Conservation (phyloP, 2,888 invertebrate species). For the Geotrupes spiniger region DNA sequence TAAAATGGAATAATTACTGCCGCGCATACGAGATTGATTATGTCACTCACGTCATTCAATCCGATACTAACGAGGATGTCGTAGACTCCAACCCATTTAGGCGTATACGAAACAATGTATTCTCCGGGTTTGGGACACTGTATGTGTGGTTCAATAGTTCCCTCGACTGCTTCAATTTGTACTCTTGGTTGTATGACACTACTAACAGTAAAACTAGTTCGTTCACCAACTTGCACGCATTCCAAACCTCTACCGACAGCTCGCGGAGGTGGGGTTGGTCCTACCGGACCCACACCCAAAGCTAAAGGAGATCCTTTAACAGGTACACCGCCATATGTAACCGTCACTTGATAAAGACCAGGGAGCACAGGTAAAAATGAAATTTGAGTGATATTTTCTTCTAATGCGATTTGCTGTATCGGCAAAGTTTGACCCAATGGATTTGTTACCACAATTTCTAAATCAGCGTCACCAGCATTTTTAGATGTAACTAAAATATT, state of each 20-base stretch:
- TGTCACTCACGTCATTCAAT: slow-evolving; percentile 45
- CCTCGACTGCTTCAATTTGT: slow-evolving; percentile 54
- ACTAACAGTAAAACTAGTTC: slow-evolving; percentile 68
- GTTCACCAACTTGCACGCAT: slow-evolving; percentile 67
- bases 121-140: slow-evolving; percentile 63
- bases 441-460: slow-evolving; percentile 84
- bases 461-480: slow-evolving; percentile 79
- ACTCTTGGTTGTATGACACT: slow-evolving; percentile 62
- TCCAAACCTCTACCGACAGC: slow-evolving; percentile 69
- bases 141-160: slow-evolving; percentile 58
- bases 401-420: slow-evolving; percentile 69
- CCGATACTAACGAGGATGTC: slow-evolving; percentile 73
- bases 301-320: slow-evolving; percentile 56
- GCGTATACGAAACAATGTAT: slow-evolving; percentile 87
- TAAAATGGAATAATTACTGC: slow-evolving; percentile 21
- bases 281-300: slow-evolving; percentile 62
- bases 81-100: slow-evolving; percentile 88
- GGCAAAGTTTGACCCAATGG: slow-evolving; percentile 82
- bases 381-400: slow-evolving; percentile 69
- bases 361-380: slow-evolving; percentile 83
- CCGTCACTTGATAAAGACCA: slow-evolving; percentile 66
- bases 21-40: neutral
- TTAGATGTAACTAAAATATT: slow-evolving; percentile 67
- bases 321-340: slow-evolving; percentile 67
- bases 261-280: slow-evolving; percentile 56